Percentiles rank a stretch among this genome's conserved stretches.
Conservation (phyloP, 2,113 vertebrate genomes). For the Cranoglanis bouderius region DNA sequence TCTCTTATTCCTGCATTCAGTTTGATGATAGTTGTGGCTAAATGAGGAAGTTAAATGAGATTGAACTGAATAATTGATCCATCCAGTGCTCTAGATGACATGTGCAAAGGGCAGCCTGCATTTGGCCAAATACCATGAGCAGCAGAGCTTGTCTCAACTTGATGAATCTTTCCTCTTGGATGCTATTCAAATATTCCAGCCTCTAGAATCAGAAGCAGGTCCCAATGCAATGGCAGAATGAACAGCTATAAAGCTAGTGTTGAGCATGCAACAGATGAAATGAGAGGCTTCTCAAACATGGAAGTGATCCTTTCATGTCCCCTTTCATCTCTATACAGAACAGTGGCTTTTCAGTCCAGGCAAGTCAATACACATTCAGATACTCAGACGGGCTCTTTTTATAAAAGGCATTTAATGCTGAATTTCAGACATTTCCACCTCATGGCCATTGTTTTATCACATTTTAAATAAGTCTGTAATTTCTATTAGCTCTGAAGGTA, state of each 20-base stretch:
- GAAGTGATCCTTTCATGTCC: not conserved
- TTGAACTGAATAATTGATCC: slow-evolving; percentile 32
- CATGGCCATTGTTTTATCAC: not conserved
- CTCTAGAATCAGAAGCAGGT: not conserved
- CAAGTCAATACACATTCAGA: slow-evolving; percentile 8
- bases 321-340: not conserved
- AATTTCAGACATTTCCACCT: not conserved
- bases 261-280: not conserved
- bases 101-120: slow-evolving; percentile 41
- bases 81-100: slow-evolving; percentile 24
- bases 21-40: slow-evolving; percentile 27
- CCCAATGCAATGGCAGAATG: not conserved
- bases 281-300: not conserved
- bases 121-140: slow-evolving; percentile 35
- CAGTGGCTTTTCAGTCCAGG: not conserved
- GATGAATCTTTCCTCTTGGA: slow-evolving; percentile 38
- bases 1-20: slow-evolving; percentile 12
- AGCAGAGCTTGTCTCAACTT: slow-evolving; percentile 14
- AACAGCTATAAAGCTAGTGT: not conserved
- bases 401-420: not conserved
- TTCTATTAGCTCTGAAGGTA: not conserved
- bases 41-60: slow-evolving; percentile 33
- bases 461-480: not conserved
- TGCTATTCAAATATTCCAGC: not conserved
- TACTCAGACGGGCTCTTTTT: not conserved